Evolutionary conservation across 2,113 vertebrate species (phyloP).

Genomic region (Natator depressus): DNA sequence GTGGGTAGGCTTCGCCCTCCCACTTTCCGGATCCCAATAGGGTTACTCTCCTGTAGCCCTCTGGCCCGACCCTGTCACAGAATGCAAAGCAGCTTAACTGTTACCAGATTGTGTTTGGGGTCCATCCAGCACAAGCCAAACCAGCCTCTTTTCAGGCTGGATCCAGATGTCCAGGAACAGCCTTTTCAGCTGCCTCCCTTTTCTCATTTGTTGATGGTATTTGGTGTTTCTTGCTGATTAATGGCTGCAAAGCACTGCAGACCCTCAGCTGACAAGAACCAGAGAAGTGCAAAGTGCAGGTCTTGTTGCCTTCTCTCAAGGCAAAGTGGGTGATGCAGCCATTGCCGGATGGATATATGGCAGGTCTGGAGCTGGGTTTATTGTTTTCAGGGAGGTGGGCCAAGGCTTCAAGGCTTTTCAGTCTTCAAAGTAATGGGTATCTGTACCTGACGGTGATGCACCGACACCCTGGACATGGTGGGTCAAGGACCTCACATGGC

Average conservation of each 20-base stretch:
- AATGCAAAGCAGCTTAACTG: not conserved
- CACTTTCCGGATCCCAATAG: too few species aligned
- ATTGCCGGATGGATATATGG: not conserved
- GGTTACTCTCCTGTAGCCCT: too few species aligned
- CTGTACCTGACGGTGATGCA: not conserved
- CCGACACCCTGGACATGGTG: rapidly evolving
- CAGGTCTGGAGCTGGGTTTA: not conserved
- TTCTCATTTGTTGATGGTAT: slow-evolving; percentile 32
- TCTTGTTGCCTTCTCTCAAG: not conserved
- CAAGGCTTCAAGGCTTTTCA: not conserved
- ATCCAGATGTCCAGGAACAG: slow-evolving; percentile 1
- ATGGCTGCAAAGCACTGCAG: not conserved
- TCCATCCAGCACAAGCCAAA: not conserved
- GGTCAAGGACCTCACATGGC: not conserved
- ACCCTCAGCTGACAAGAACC: not conserved
- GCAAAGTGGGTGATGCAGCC: not conserved
- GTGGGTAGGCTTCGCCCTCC: too few species aligned
- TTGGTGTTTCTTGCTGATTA: slow-evolving; percentile 45
- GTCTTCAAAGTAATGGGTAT: not conserved
- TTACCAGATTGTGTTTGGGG: slow-evolving; percentile 4
- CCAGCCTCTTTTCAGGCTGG: not conserved
- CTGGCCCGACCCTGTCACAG: too few species aligned
- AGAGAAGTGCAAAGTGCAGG: not conserved
- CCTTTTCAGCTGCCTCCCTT: slow-evolving; percentile 29
- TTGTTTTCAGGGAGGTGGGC: not conserved